Percentiles rank a stretch among this genome's conserved stretches.
Conservation (phyloP, 2,888 invertebrate genomes). For the Nineta flava region DNA sequence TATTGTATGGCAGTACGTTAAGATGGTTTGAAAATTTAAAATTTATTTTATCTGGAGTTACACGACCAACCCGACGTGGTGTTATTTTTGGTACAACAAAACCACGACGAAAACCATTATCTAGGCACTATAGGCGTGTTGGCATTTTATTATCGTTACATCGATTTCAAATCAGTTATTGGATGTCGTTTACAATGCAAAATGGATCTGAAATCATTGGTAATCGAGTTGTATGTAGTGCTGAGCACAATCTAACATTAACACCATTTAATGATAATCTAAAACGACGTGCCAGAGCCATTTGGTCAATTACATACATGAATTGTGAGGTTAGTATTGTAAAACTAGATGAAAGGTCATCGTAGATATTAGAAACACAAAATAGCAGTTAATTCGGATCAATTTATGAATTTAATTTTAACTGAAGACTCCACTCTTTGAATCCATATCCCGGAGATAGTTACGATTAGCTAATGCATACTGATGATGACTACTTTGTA, state of each 20-base stretch:
- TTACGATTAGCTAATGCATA: too few relatives aligned
- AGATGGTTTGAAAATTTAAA: slow-evolving; percentile 95
- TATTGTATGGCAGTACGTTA: slow-evolving; percentile 85
- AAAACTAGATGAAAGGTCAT: too few relatives aligned
- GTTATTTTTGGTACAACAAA: slow-evolving; percentile 69
- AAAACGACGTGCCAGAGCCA: slow-evolving; percentile 68
- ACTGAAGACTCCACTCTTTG: too few relatives aligned
- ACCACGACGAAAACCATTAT: slow-evolving; percentile 73
- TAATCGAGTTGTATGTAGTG: slow-evolving; percentile 65
- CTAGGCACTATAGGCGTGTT: slow-evolving; percentile 72
- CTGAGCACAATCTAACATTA: slow-evolving; percentile 58
- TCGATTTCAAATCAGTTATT: slow-evolving; percentile 78
- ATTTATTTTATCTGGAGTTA: slow-evolving; percentile 79
- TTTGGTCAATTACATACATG: slow-evolving; percentile 87
- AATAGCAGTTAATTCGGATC: too few relatives aligned
- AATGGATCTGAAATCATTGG: slow-evolving; percentile 78
- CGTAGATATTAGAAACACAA: too few relatives aligned
- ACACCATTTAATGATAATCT: slow-evolving; percentile 65
- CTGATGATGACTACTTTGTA: too few relatives aligned
- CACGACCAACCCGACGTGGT: slow-evolving; percentile 87
- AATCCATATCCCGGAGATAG: too few relatives aligned
- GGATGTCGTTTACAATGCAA: slow-evolving; percentile 95
- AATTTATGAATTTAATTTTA: too few relatives aligned
- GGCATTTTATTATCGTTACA: slow-evolving; percentile 77
- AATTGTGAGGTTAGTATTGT: slow-evolving; percentile 61